phyloP scores from a whole-genome alignment of 2,797 vertebrate species.

The Coregonus sp. region DNA sequence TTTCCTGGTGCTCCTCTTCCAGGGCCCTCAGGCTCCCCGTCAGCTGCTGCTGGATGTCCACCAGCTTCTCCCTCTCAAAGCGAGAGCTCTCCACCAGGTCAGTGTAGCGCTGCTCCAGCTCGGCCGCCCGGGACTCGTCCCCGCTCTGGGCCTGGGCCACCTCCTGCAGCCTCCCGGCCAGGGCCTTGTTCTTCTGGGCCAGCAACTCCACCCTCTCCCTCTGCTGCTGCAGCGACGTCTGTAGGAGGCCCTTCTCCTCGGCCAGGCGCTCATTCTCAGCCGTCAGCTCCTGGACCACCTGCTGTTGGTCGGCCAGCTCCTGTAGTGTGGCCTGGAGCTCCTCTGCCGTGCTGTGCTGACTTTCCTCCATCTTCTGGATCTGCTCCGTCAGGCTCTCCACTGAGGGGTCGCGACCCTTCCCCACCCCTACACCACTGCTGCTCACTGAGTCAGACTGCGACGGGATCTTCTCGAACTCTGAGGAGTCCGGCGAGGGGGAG shows the following conservation, averaged over 20 bases:
- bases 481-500: slow-evolving; percentile 87
- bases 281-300: slow-evolving; percentile 94
- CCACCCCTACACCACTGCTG: slow-evolving; percentile 63
- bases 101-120: slow-evolving; percentile 87
- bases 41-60: slow-evolving; percentile 94
- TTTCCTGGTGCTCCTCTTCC: slow-evolving; percentile 88
- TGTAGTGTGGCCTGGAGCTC: slow-evolving; percentile 96
- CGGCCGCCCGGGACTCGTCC: slow-evolving; percentile 75
- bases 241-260: slow-evolving; percentile 89
- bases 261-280: slow-evolving; percentile 90
- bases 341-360: slow-evolving; percentile 92
- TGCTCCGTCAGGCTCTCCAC: slow-evolving; percentile 87
- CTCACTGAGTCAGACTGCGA: slow-evolving; percentile 80
- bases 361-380: slow-evolving; percentile 97
- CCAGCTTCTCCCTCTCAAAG: slow-evolving; percentile 92
- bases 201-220: slow-evolving; percentile 87
- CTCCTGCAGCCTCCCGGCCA: slow-evolving; percentile 83
- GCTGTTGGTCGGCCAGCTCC: slow-evolving; percentile 94
- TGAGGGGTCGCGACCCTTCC: slow-evolving; percentile 75
- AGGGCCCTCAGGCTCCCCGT: slow-evolving; percentile 86
- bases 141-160: slow-evolving; percentile 80
- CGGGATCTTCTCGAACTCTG: slow-evolving; percentile 90
- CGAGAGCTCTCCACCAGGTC: slow-evolving; percentile 89
- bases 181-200: slow-evolving; percentile 87
- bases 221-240: slow-evolving; percentile 90